Evolutionary conservation across 2,113 vertebrate genomes (phyloP).

Genomic region (Oxyruncus cristatus): DNA sequence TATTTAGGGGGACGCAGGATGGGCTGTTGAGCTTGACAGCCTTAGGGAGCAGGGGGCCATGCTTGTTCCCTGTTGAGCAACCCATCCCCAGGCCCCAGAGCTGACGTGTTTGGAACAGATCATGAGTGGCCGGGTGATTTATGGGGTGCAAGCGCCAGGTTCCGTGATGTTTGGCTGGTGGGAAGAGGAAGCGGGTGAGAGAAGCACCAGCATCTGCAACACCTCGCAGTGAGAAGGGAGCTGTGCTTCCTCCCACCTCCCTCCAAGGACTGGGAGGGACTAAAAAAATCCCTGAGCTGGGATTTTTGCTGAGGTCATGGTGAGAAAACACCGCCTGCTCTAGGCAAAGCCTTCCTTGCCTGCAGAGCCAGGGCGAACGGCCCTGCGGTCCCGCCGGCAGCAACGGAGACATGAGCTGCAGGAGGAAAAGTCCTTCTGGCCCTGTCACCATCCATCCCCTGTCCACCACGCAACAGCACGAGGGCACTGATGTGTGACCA

Average conservation of each 20-base stretch:
- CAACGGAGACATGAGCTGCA: background rate
- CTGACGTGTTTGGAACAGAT: background rate
- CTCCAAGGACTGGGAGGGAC: background rate
- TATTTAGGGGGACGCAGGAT: background rate
- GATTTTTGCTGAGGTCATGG: background rate
- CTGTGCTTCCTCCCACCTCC: conserved; percentile 2
- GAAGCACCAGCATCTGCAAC: background rate
- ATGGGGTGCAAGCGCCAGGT: background rate
- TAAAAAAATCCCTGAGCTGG: background rate
- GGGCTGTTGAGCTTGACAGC: background rate
- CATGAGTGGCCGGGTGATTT: background rate
- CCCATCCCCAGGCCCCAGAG: background rate
- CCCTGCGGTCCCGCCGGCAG: rapidly evolving
- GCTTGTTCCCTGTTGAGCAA: background rate
- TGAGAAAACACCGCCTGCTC: background rate
- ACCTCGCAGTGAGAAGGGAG: background rate
- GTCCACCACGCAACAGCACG: rapidly evolving
- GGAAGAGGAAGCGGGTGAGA: conserved; percentile 14
- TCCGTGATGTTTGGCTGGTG: background rate
- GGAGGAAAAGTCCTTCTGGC: background rate
- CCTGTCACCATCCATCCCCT: background rate
- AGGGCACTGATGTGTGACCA: rapidly evolving
- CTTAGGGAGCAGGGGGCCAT: too few relatives aligned
- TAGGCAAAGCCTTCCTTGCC: background rate
- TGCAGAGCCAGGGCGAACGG: background rate